A percentile compares a stretch with the other conserved stretches of the same genome.
phyloP scores from a whole-genome alignment of 2,113 vertebrate species.

The Protobothrops mucrosquamatus region DNA sequence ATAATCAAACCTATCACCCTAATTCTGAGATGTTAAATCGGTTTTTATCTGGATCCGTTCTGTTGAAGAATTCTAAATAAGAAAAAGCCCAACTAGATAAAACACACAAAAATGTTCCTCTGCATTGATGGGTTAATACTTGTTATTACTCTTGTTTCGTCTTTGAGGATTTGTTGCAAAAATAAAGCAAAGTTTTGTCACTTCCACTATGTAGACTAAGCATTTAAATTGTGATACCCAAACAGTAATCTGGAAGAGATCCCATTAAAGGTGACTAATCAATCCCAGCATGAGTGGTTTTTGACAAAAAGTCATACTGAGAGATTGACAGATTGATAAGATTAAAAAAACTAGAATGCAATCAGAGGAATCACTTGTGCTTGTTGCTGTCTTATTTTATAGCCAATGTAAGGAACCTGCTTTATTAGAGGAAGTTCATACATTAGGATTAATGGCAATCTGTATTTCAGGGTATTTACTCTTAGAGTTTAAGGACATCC shows the following conservation, averaged over 20 bases:
- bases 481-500: too few species aligned
- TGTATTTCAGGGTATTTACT: not conserved
- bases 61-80: not conserved
- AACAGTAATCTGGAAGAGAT: not conserved
- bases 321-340: not conserved
- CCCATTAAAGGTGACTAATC: not conserved
- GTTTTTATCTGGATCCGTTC: not conserved
- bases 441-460: not conserved
- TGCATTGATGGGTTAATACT: not conserved
- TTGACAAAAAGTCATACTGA: not conserved
- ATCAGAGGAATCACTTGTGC: not conserved
- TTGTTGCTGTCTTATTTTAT: not conserved
- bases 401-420: not conserved
- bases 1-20: not conserved
- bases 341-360: not conserved
- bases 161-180: not conserved
- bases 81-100: not conserved
- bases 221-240: not conserved
- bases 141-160: not conserved
- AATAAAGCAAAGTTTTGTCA: not conserved
- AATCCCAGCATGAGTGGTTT: not conserved
- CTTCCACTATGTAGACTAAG: not conserved
- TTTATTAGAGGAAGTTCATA: not conserved
- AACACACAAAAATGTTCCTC: not conserved
- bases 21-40: not conserved